Base-by-base conservation (phyloP, 2,888 invertebrate genomes). In the Urechis unicinctus region DNA sequence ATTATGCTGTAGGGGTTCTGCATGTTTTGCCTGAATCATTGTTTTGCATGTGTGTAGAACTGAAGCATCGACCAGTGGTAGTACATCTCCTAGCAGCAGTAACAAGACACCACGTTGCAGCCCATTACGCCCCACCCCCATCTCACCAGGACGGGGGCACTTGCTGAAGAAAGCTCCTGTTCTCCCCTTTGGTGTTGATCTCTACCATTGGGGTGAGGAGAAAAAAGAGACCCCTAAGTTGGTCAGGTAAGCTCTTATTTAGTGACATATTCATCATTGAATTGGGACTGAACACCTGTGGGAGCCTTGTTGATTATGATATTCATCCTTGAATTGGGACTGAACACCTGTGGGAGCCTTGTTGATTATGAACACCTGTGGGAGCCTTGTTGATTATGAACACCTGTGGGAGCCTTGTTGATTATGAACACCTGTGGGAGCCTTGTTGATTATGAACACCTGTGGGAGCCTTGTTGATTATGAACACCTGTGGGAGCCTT, bases 201-300 rank as follows among this genome's bases (percentile, higher is more conserved):
- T 82, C 29, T 79, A 78, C 60, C 77, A 80, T 62, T 82, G 82
- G 82, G 82, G 81, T 62, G 79, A 81, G 36, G 78, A 79, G 13
- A 29, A 51, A 25, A 54, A 54, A 17, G 36, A 36, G 9, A 36
- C 17, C 9, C 36, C 36, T 13, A 36, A 13, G 36, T 9, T 36
- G 36, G 17, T 17, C 9, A 9, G 36, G 36, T 36, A 36, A 36
- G 36, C 17, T 36, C 36, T 36, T 17, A 36, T 36, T 9, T 17
- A 36, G 17, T 17, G 9, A 36, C 36, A 36, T 36, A 36, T 36
- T 36, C 36, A 13, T 36, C 36, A 36, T 36, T 36, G 17, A 9
- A 13, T 36, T 36, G 9, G 36, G 17, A 9, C 9, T 17, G 17
- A 36, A 36, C 36, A 36, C 9, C 36, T 36, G 9, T 17, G 9